Conservation (phyloP, 1,140 invertebrate species). For the Macrobrachium nipponense region DNA sequence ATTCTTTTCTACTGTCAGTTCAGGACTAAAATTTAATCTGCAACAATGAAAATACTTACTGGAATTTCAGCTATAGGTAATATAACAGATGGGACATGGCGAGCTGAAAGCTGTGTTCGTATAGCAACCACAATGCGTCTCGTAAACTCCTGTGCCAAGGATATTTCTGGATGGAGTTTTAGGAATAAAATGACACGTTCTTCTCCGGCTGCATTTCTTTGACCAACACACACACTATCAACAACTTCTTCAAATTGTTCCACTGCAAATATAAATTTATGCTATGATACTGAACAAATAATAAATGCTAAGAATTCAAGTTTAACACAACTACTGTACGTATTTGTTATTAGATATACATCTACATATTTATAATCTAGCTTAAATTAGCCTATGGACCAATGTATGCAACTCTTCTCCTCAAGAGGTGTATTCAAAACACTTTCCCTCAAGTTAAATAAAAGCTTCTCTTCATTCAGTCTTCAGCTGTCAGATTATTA, state of each 20-base stretch:
- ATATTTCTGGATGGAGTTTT: slow-evolving; percentile 69
- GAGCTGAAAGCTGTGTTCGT: slow-evolving; percentile 69
- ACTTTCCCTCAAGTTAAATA: too few relatives aligned
- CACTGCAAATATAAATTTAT: slow-evolving; percentile 67
- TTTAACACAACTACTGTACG: background rate
- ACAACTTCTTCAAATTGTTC: slow-evolving; percentile 71
- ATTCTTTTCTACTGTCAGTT: too few relatives aligned
- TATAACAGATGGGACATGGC: slow-evolving; percentile 73
- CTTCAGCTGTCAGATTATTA: too few relatives aligned
- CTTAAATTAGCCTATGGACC: too few relatives aligned
- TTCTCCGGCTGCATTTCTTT: slow-evolving; percentile 68
- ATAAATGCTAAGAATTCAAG: background rate
- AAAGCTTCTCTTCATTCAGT: too few relatives aligned
- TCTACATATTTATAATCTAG: too few relatives aligned
- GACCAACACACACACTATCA: slow-evolving; percentile 74
- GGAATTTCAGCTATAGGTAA: slow-evolving; percentile 72
- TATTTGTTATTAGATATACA: background rate
- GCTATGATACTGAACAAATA: background rate
- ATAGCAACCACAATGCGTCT: slow-evolving; percentile 69
- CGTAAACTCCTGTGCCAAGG: slow-evolving; percentile 69
- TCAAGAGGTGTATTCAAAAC: too few relatives aligned
- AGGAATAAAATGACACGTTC: slow-evolving; percentile 74
- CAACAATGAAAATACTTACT: slow-evolving; percentile 27
- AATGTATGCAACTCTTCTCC: too few relatives aligned
- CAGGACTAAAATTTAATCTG: too few relatives aligned